These are phyloP conservation scores for Carcharodon carcharias DNA, from an alignment of 2,797 vertebrate species.

Conservation along the genomic window DNA sequence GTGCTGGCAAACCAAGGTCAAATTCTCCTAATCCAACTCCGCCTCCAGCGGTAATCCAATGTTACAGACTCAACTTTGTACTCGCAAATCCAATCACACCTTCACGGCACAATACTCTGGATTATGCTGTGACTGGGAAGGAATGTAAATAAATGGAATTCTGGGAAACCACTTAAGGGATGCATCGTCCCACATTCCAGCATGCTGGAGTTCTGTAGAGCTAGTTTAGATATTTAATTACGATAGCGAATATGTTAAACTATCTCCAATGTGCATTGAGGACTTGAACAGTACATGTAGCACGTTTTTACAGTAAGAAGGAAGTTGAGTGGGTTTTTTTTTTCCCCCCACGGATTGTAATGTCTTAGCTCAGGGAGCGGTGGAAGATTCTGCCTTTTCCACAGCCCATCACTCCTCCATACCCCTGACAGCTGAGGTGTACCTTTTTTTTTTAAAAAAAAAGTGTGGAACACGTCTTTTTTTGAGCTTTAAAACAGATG, in stretches of 20 bases:
- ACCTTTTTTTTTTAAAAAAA: neutral
- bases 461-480: neutral
- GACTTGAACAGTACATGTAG: neutral
- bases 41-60: neutral
- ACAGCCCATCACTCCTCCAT: neutral
- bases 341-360: neutral
- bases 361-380: neutral
- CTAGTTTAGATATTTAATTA: neutral
- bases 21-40: neutral
- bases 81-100: neutral
- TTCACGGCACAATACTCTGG: neutral
- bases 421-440: neutral
- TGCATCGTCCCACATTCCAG: neutral
- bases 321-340: no score
- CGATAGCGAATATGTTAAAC: neutral
- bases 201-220: neutral
- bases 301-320: neutral
- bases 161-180: neutral
- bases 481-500: neutral
- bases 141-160: neutral
- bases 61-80: neutral
- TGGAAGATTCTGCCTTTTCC: neutral
- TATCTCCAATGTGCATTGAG: neutral
- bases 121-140: neutral
- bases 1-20: neutral